Conservation (phyloP, 2,888 invertebrate species). For the Eristalis arbustorum region DNA sequence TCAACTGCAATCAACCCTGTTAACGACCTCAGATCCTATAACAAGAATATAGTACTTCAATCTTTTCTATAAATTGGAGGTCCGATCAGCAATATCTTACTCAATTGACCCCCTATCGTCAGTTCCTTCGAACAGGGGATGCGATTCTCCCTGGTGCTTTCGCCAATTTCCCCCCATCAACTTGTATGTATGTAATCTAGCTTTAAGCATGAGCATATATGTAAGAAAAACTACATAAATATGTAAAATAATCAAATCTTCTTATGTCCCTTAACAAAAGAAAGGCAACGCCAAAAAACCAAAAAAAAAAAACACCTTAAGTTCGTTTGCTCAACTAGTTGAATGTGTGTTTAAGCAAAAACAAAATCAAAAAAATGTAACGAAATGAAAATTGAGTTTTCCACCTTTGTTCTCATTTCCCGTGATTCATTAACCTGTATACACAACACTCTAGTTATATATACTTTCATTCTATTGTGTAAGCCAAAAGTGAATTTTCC, state of each 20-base stretch:
- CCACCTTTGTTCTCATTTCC: neutral
- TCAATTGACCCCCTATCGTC: neutral
- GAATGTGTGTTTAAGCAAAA: constrained; percentile 13
- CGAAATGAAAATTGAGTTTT: constrained; percentile 12
- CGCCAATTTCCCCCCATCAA: neutral
- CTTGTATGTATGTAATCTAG: constrained; percentile 14
- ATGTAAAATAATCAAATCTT: constrained; percentile 24
- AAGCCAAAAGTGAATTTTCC: constrained; percentile 37
- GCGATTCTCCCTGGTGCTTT: neutral
- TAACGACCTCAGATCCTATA: too few relatives aligned
- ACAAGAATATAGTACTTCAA: too few relatives aligned
- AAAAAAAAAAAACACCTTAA: constrained; percentile 1
- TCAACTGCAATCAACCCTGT: too few relatives aligned
- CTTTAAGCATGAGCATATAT: constrained; percentile 30
- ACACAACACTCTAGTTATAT: constrained; percentile 6
- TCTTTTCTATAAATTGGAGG: neutral
- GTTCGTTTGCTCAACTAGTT: constrained; percentile 50
- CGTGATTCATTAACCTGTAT: constrained; percentile 1
- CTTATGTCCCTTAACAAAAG: neutral
- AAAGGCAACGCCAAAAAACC: neutral
- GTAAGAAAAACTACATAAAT: constrained; percentile 4
- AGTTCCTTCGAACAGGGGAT: neutral
- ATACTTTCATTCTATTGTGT: constrained; percentile 10
- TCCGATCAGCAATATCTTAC: neutral
- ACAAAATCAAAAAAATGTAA: too few relatives aligned